Evolutionary conservation across 2,113 vertebrate genomes (phyloP), one percentile per base, ranked within the genome.

Genomic region (Glareola pratincola): DNA sequence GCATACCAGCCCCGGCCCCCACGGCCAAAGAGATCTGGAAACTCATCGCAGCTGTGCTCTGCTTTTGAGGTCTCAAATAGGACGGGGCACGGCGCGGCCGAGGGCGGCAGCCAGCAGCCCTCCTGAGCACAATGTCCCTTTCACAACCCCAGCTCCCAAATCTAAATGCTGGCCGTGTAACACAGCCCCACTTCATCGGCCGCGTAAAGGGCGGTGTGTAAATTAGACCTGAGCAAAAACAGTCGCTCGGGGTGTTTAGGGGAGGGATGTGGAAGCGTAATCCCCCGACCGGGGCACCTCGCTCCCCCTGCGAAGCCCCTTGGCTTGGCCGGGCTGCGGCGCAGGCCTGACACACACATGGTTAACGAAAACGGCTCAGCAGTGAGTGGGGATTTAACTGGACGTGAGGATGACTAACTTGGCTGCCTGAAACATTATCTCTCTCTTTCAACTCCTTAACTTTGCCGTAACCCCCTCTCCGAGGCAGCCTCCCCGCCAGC

Each of bases 31-130:
- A 64, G 92, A 73, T 72, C 92, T 90, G 90, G 68, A 85, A 92
- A 94, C 94, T 93, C 93, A 94, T 75, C 32, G 37, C 92, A 90
- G 96, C 92, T 85, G 69, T 48, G 93, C 88, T 94, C 77, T 73
- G 92, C 71, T 90, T 88, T 47, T 84, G 79, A 84, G 95, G 64
- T 51, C 79, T 93, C 92, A 66, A 66, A 73, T 41, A 57, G 74
- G 90, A 88, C 14, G 59, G 88, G 88, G 76, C 91, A 90, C 1
- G 5, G 85, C 30, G 7, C 8, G 8, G 92, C 47, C 39, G 78
- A 60, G 18, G 15, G 57, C 73, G 20, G 78, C 85, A 85, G 87
- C 60, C 85, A 90, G 82, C 73, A 43, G 56, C 23, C 24, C 64
- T 47, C 34, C 43, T 3, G 48, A 90, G 91, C 72, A 90, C 88